Percentiles rank a stretch among this genome's conserved stretches.
These are phyloP conservation scores for Rhizoglyphus robini DNA, from an alignment of 1,140 invertebrate species.

Conservation along the genomic window DNA sequence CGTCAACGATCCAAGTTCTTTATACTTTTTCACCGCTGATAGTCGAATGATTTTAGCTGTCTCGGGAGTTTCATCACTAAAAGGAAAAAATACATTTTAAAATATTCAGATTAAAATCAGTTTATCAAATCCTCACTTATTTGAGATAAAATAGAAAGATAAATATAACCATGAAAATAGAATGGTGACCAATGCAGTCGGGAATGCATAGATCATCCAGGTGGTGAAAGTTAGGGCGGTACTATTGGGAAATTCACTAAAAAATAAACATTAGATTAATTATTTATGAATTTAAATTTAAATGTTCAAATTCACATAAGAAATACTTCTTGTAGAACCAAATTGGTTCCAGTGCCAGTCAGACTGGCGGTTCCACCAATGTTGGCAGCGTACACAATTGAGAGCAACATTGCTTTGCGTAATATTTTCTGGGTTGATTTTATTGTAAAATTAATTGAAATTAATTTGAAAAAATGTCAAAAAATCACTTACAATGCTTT, in stretches of 20 bases:
- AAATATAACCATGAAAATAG: slow-evolving; percentile 51
- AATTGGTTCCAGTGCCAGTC: slow-evolving; percentile 75
- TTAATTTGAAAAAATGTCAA: too few species aligned
- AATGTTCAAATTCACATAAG: neutral
- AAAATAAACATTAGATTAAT: neutral
- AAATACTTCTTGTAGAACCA: slow-evolving; percentile 56
- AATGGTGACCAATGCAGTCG: slow-evolving; percentile 55
- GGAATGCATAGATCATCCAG: slow-evolving; percentile 52
- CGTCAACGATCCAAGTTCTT: slow-evolving; percentile 56
- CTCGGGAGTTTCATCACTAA: slow-evolving; percentile 10
- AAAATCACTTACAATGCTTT: too few species aligned
- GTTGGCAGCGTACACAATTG: slow-evolving; percentile 61
- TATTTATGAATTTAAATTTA: neutral
- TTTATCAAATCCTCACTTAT: neutral
- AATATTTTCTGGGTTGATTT: slow-evolving; percentile 13
- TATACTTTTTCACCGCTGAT: slow-evolving; percentile 51
- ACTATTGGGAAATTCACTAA: slow-evolving; percentile 19
- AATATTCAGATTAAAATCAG: neutral
- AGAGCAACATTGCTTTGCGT: slow-evolving; percentile 41
- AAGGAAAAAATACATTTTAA: neutral
- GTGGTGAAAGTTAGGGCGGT: slow-evolving; percentile 50
- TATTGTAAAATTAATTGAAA: too few species aligned
- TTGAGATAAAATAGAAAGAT: slow-evolving; percentile 44
- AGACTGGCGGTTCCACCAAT: slow-evolving; percentile 70
- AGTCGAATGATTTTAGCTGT: slow-evolving; percentile 31